These are phyloP conservation scores for Pammene fasciana DNA, from an alignment of 2,888 invertebrate genomes.

Conservation along the genomic window DNA sequence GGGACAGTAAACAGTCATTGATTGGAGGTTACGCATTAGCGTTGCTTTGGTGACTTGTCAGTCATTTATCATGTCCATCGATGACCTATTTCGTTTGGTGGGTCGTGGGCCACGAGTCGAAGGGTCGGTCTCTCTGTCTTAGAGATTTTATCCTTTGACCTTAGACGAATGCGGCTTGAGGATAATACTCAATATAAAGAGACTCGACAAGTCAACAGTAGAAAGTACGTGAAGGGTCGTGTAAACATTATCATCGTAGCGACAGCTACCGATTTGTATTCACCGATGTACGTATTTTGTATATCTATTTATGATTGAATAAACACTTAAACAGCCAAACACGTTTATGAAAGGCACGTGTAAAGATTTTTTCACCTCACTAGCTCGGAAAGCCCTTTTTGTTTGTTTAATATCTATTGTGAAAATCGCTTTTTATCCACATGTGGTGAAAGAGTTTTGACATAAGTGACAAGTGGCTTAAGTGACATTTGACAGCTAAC, in stretches of 20 bases:
- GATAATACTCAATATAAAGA: slow-evolving; percentile 24
- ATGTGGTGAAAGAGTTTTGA: too few relatives aligned
- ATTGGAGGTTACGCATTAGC: slow-evolving; percentile 25
- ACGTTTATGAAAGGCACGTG: slow-evolving; percentile 1
- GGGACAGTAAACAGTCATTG: slow-evolving; percentile 14
- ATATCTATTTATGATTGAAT: neutral
- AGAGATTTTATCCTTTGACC: slow-evolving; percentile 25
- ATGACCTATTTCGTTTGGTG: slow-evolving; percentile 32
- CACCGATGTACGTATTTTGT: neutral
- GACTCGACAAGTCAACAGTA: neutral
- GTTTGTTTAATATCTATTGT: too few relatives aligned
- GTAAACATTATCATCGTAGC: neutral
- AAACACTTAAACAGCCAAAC: neutral
- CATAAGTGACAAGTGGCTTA: too few relatives aligned
- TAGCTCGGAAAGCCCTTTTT: too few relatives aligned
- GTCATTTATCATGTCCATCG: slow-evolving; percentile 30
- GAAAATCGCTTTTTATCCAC: too few relatives aligned
- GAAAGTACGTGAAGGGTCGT: neutral
- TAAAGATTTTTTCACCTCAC: slow-evolving; percentile 13
- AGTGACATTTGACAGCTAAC: too few relatives aligned
- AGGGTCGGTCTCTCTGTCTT: slow-evolving; percentile 27
- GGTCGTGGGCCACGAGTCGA: slow-evolving; percentile 10
- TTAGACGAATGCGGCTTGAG: slow-evolving; percentile 17
- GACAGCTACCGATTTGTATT: neutral
- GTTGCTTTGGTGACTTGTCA: neutral